Conservation (phyloP, 2,113 vertebrate species). For the Sturnira hondurensis region DNA sequence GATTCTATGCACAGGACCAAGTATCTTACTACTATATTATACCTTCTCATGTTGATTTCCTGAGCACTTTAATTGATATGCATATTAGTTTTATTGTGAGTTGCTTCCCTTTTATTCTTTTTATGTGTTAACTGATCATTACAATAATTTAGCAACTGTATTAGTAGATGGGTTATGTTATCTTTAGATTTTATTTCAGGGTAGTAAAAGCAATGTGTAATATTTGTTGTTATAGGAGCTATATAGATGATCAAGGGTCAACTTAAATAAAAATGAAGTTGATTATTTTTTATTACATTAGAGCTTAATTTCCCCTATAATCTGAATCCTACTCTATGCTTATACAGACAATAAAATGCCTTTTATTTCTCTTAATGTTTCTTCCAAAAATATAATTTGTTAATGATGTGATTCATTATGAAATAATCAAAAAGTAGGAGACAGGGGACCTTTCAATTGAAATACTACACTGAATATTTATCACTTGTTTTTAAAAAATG, state of each 20-base stretch:
- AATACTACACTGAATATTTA: constrained; percentile 26
- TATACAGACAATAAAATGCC: not conserved
- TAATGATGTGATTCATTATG: not conserved
- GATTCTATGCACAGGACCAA: not conserved
- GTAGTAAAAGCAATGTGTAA: not conserved
- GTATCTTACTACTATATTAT: not conserved
- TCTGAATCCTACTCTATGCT: not conserved
- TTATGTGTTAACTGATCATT: not conserved
- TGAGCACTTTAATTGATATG: constrained; percentile 11
- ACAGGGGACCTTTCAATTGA: not conserved
- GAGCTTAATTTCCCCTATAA: constrained; percentile 5
- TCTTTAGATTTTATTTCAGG: constrained; percentile 38
- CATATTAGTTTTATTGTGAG: constrained; percentile 34
- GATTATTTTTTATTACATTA: constrained; percentile 12
- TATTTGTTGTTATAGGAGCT: not conserved
- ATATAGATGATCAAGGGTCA: constrained; percentile 26
- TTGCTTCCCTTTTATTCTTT: constrained; percentile 21
- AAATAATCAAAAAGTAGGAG: constrained; percentile 14
- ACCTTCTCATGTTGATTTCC: not conserved
- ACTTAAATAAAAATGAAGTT: constrained; percentile 35
- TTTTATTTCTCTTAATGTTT: constrained; percentile 42
- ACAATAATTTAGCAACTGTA: constrained; percentile 2
- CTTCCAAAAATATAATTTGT: not conserved
- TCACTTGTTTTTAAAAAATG: constrained; percentile 1
- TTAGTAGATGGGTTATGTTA: not conserved